These are phyloP conservation scores for Mus spretus DNA, from an alignment of 2,797 vertebrate genomes.

Conservation along the genomic window DNA sequence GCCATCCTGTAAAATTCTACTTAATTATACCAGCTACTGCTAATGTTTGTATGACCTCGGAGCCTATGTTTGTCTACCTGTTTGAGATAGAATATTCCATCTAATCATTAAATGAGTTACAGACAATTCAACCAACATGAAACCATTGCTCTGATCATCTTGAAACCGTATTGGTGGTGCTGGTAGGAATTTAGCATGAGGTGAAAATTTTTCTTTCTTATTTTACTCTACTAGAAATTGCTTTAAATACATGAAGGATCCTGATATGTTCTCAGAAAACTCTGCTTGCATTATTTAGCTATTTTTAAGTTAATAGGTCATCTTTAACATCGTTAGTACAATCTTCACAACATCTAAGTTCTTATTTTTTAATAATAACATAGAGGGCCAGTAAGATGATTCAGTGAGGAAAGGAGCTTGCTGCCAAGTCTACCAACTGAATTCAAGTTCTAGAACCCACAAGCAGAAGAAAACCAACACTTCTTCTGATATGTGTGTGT, in stretches of 20 bases:
- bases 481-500: not conserved
- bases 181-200: not conserved
- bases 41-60: conserved; percentile 9
- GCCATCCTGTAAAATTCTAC: conserved; percentile 47
- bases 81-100: conserved; percentile 55
- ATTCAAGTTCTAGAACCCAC: not conserved
- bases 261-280: conserved; percentile 11
- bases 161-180: not conserved
- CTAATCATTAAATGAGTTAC: conserved; percentile 1
- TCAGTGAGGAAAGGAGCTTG: not conserved
- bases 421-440: not conserved
- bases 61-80: conserved; percentile 43
- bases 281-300: not conserved
- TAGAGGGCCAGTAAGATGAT: not conserved
- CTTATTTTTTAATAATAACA: not conserved
- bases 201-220: not conserved
- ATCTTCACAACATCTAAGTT: not conserved
- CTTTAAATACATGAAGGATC: conserved; percentile 12
- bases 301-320: conserved; percentile 5
- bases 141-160: not conserved
- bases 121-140: conserved; percentile 26
- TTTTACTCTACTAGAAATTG: conserved; percentile 35
- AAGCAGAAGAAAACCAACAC: not conserved
- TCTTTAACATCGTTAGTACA: not conserved
- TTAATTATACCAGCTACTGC: conserved; percentile 31